phyloP scores from a whole-genome alignment of 2,797 vertebrate genomes.

The Onychomys torridus region DNA sequence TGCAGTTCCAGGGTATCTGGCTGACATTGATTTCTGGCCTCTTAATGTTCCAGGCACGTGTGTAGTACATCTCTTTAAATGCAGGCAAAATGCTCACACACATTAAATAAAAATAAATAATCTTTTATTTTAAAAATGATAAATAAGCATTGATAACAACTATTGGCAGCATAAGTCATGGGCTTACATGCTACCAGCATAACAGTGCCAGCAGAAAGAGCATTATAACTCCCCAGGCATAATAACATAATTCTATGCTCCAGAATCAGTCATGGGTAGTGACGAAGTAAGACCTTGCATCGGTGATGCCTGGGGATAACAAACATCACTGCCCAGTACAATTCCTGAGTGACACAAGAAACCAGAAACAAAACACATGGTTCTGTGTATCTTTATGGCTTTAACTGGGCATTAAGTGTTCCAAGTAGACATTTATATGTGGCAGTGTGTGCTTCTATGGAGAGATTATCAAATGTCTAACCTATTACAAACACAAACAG shows the following conservation, averaged over 20 bases:
- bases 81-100: neutral
- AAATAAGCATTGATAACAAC: neutral
- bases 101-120: neutral
- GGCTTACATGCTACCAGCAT: neutral
- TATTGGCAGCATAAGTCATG: neutral
- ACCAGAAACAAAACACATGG: neutral
- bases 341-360: neutral
- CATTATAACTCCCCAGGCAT: neutral
- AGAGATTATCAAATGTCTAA: constrained; percentile 34
- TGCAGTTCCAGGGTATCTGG: neutral
- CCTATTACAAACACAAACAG: constrained; percentile 13
- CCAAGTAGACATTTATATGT: neutral
- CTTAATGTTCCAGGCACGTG: neutral
- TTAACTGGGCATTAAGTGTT: neutral
- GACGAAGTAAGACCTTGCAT: neutral
- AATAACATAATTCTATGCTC: neutral
- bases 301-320: neutral
- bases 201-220: neutral
- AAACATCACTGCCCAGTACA: neutral
- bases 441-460: neutral
- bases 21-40: neutral
- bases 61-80: neutral
- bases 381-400: neutral
- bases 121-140: neutral
- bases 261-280: neutral